Conservation (phyloP, 2,113 vertebrate species). For the Xenopus borealis region DNA sequence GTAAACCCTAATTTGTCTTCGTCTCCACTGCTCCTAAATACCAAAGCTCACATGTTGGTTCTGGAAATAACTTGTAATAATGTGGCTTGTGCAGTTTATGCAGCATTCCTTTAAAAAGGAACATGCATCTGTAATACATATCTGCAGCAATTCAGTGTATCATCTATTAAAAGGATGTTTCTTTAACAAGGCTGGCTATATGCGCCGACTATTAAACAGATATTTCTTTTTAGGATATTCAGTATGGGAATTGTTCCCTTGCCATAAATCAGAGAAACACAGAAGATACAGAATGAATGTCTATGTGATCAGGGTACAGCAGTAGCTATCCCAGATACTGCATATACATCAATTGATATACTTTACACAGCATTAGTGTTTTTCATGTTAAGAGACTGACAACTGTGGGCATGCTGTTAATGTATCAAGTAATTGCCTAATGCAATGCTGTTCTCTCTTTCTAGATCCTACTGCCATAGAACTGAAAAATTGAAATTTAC, state of each 20-base stretch:
- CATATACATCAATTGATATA: background rate
- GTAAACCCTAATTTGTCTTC: no score
- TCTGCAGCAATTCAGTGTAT: no score
- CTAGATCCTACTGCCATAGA: background rate
- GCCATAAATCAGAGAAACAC: conserved; percentile 5
- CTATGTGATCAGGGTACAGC: conserved; percentile 5
- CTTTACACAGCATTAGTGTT: conserved; percentile 1
- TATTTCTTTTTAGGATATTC: conserved; percentile 6
- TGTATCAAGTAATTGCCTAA: background rate
- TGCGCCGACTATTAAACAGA: background rate
- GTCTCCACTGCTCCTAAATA: no score
- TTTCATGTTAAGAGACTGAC: background rate
- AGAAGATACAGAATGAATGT: background rate
- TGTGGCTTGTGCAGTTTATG: no score
- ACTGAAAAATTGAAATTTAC: background rate
- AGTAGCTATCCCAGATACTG: background rate
- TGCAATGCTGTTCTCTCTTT: background rate
- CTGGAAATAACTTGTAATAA: no score
- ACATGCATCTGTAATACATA: no score
- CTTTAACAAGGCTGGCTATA: background rate
- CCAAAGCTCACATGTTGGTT: no score
- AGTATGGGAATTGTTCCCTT: conserved; percentile 1
- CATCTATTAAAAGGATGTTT: background rate
- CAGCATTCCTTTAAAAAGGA: no score
- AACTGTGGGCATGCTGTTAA: background rate